phyloP scores from a whole-genome alignment of 2,888 invertebrate genomes.

The Dicranocentrus wangi region DNA sequence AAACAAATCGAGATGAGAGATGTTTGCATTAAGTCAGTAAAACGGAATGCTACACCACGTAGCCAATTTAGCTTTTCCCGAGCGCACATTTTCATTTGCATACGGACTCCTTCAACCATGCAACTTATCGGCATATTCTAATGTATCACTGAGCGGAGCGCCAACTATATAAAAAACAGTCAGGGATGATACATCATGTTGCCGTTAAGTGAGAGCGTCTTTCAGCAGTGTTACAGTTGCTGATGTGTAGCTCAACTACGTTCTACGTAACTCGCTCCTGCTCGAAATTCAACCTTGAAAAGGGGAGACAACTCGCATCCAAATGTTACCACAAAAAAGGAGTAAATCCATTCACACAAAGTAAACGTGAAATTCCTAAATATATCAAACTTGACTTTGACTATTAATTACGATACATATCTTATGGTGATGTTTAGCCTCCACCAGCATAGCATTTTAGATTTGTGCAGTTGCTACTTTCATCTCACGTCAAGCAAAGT shows the following conservation, averaged over 20 bases:
- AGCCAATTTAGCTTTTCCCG: background rate
- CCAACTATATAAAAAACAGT: too few relatives aligned
- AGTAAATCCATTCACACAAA: slow-evolving; percentile 3
- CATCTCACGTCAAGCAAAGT: background rate
- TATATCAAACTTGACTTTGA: slow-evolving; percentile 4
- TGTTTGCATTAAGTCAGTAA: background rate
- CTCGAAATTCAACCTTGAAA: slow-evolving; percentile 15
- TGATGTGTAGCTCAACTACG: background rate
- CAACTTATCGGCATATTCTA: background rate
- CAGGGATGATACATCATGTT: too few relatives aligned
- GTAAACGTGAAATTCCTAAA: too few relatives aligned
- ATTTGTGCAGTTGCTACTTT: background rate
- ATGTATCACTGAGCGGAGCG: background rate
- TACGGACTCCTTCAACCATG: background rate
- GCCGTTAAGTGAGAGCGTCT: slow-evolving; percentile 3
- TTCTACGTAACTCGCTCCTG: too few relatives aligned
- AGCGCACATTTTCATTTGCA: slow-evolving; percentile 5
- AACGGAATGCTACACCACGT: background rate
- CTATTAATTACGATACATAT: too few relatives aligned
- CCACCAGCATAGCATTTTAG: background rate
- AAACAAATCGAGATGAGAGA: slow-evolving; percentile 13
- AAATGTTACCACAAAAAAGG: background rate
- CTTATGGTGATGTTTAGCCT: too few relatives aligned
- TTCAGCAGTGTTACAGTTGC: background rate
- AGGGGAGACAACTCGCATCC: background rate